A percentile compares a stretch with the other conserved stretches of the same genome.
phyloP scores from a whole-genome alignment of 2,797 vertebrate species.

The Miichthys miiuy region DNA sequence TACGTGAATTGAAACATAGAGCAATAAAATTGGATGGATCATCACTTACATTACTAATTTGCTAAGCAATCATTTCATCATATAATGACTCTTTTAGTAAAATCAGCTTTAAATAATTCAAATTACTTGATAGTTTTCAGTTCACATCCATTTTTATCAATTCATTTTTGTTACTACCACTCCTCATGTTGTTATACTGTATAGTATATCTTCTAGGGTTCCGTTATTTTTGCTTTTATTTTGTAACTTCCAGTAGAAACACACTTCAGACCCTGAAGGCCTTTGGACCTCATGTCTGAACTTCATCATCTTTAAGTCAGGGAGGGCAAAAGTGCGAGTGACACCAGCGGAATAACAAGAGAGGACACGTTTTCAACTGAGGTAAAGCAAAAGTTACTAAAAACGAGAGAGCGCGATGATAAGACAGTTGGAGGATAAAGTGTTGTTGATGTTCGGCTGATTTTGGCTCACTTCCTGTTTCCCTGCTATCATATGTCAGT shows the following conservation, averaged over 20 bases:
- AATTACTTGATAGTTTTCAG: too few species aligned
- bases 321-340: constrained; percentile 2
- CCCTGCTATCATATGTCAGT: neutral
- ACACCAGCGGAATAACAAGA: neutral
- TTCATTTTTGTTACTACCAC: too few species aligned
- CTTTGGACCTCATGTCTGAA: constrained; percentile 20
- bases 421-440: too few species aligned
- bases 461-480: neutral
- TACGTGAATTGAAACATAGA: too few species aligned
- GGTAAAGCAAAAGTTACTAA: neutral
- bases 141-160: too few species aligned
- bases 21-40: too few species aligned
- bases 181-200: neutral
- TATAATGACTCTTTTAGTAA: too few species aligned
- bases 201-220: too few species aligned
- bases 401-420: too few species aligned
- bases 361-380: constrained; percentile 6
- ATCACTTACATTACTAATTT: too few species aligned
- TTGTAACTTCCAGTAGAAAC: neutral
- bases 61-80: too few species aligned
- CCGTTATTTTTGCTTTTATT: neutral
- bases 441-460: neutral
- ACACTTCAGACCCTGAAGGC: neutral
- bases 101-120: too few species aligned
- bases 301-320: constrained; percentile 18